Percentiles rank a stretch among this genome's conserved stretches.
phyloP scores from a whole-genome alignment of 2,888 invertebrate genomes.

The Nasonovia ribisnigri region DNA sequence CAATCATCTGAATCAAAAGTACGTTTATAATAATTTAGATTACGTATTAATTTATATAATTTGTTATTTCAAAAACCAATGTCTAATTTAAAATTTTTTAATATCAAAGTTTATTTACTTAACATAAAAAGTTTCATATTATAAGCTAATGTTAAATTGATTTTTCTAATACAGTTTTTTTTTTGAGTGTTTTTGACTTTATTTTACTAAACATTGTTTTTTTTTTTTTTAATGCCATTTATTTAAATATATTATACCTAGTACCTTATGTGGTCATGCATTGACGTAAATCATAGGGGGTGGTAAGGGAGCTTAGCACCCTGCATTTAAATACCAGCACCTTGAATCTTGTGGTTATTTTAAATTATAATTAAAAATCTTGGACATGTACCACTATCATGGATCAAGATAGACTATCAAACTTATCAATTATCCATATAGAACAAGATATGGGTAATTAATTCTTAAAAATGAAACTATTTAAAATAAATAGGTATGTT shows the following conservation, averaged over 20 bases:
- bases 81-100: not conserved
- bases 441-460: too few species aligned
- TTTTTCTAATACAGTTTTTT: not conserved
- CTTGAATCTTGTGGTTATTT: too few species aligned
- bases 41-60: not conserved
- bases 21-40: slow-evolving; percentile 1
- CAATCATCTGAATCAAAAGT: slow-evolving; percentile 24
- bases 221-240: not conserved
- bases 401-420: too few species aligned
- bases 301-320: too few species aligned
- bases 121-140: not conserved
- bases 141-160: not conserved
- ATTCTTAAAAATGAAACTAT: too few species aligned
- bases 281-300: too few species aligned
- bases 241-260: not conserved
- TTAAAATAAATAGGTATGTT: too few species aligned
- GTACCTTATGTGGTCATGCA: not conserved
- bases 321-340: too few species aligned
- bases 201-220: not conserved
- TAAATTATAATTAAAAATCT: too few species aligned
- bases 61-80: slow-evolving; percentile 12
- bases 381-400: too few species aligned
- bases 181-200: not conserved
- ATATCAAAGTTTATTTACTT: not conserved
- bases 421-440: too few species aligned